These are phyloP conservation scores for Eucidaris tribuloides DNA, from an alignment of 35 echinoderm and acorn worm genomes.

Conservation along the genomic window DNA sequence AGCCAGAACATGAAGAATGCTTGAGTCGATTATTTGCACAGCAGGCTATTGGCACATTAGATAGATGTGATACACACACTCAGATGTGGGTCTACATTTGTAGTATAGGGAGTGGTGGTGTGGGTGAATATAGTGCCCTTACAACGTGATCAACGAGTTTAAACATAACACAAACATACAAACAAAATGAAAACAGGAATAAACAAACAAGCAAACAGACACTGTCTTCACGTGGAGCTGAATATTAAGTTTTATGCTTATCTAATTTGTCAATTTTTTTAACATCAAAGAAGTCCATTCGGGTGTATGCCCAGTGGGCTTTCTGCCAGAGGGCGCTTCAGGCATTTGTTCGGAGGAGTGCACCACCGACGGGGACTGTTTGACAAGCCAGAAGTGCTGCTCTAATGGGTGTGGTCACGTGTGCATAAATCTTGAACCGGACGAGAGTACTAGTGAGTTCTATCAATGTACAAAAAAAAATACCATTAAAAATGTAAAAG, in stretches of 20 bases:
- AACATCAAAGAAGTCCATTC: not conserved
- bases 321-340: not conserved
- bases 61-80: too few species aligned
- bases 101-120: not conserved
- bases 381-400: constrained; percentile 63
- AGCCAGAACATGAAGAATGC: too few species aligned
- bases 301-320: constrained; percentile 49
- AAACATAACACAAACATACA: not conserved
- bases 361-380: constrained; percentile 38
- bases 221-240: not conserved
- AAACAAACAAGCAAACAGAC: not conserved
- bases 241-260: not conserved
- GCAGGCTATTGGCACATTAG: too few species aligned
- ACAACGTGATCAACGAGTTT: not conserved
- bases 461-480: too few species aligned
- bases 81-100: not conserved
- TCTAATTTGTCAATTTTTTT: not conserved
- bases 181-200: not conserved
- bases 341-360: constrained; percentile 55
- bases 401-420: constrained; percentile 75
- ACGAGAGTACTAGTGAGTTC: not conserved
- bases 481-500: too few species aligned
- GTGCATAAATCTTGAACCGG: constrained; percentile 28
- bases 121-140: not conserved
- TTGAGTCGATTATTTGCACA: too few species aligned